Conservation (phyloP, 2,797 vertebrate genomes). For the Muscicapa comitata region DNA sequence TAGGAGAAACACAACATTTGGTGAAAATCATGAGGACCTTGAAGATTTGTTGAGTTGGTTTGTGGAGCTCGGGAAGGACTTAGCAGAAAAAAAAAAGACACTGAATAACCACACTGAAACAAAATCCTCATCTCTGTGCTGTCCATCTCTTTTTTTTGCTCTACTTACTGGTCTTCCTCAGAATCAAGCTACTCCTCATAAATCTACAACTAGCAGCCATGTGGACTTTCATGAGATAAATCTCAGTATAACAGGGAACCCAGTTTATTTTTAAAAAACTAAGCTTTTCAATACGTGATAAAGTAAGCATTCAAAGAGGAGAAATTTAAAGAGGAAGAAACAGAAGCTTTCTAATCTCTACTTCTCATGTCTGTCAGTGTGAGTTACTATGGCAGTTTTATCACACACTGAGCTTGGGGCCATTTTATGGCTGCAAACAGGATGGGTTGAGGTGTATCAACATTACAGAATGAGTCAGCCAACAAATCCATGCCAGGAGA, state of each 20-base stretch:
- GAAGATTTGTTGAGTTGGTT: neutral
- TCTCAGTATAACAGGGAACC: neutral
- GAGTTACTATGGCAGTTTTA: neutral
- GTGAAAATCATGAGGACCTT: conserved; percentile 15
- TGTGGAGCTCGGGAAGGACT: neutral
- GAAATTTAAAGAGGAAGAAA: neutral
- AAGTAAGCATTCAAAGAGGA: neutral
- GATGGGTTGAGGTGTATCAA: neutral
- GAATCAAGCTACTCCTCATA: neutral
- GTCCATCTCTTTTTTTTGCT: neutral
- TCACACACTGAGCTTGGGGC: neutral
- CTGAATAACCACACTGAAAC: neutral
- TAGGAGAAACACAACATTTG: conserved; percentile 21
- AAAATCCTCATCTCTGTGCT: neutral
- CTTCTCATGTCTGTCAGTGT: neutral
- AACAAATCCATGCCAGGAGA: neutral
- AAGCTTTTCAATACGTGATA: neutral
- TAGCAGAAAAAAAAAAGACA: neutral
- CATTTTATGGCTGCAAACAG: neutral
- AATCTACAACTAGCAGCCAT: neutral
- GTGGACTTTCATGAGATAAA: neutral
- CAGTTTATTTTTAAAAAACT: neutral
- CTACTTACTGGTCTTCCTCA: neutral
- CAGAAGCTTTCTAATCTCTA: neutral
- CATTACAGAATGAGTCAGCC: neutral